These are phyloP conservation scores for Gobio occitaniae DNA, from an alignment of 2,797 vertebrate genomes.

Conservation along the genomic window DNA sequence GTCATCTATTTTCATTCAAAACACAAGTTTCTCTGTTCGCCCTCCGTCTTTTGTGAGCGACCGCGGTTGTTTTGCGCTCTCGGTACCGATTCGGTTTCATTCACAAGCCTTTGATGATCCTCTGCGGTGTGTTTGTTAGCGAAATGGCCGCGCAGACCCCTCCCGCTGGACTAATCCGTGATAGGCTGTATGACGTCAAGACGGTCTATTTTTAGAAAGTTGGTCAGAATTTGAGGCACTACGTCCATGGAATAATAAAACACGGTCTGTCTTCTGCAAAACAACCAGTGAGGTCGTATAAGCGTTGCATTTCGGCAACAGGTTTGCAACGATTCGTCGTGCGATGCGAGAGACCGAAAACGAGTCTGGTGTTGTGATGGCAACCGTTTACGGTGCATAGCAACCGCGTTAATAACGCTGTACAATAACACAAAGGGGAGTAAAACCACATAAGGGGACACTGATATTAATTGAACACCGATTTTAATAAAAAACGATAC, in stretches of 20 bases:
- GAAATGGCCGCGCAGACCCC: conserved; percentile 63
- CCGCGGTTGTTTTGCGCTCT: not conserved
- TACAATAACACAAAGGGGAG: not conserved
- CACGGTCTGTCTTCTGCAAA: conserved; percentile 46
- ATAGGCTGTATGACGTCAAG: conserved; percentile 79
- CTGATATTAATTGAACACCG: not conserved
- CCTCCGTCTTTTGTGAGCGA: not conserved
- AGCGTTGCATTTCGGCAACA: not conserved
- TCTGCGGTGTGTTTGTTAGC: conserved; percentile 47
- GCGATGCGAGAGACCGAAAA: not conserved
- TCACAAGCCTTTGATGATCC: conserved; percentile 41
- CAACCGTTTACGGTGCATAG: not conserved
- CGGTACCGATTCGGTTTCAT: not conserved
- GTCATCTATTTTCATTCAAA: conserved; percentile 64
- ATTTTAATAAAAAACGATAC: not conserved
- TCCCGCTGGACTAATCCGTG: conserved; percentile 68
- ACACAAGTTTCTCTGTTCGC: conserved; percentile 4
- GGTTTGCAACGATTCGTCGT: not conserved
- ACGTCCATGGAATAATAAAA: conserved; percentile 65
- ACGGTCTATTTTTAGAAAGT: conserved; percentile 81
- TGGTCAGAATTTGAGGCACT: conserved; percentile 74
- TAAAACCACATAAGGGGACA: not conserved
- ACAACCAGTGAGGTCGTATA: conserved; percentile 17
- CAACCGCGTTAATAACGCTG: not conserved
- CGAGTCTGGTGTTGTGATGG: not conserved